Evolutionary conservation across 2,888 invertebrate genomes (phyloP).

Genomic region (Ernsta delagoae): DNA sequence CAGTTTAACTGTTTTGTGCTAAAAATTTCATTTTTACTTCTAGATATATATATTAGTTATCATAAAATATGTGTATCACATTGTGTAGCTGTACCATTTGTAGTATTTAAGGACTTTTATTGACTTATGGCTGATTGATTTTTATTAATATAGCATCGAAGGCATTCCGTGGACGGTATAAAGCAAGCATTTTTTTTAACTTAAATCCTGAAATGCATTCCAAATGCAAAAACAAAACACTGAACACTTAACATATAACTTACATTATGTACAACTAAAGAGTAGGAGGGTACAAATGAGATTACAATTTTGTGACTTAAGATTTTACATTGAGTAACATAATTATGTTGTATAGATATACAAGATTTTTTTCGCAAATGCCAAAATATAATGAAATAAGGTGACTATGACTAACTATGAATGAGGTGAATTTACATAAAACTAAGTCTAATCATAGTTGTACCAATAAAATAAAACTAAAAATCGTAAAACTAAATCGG

Average conservation of each 20-base stretch:
- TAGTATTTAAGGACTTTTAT: conserved; percentile 11
- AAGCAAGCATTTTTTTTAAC: conserved; percentile 53
- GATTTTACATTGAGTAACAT: not conserved
- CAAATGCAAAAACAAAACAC: conserved; percentile 56
- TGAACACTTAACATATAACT: conserved; percentile 48
- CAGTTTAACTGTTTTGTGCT: conserved; percentile 42
- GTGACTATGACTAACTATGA: not conserved
- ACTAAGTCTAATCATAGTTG: conserved; percentile 45
- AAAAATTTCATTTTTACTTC: not conserved
- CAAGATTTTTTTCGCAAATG: not conserved
- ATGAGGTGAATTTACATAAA: conserved; percentile 9
- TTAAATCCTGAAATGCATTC: conserved; percentile 56
- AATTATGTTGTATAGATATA: not conserved
- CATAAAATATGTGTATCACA: conserved; percentile 9
- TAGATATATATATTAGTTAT: conserved; percentile 1
- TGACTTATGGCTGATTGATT: conserved; percentile 14
- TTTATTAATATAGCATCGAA: conserved; percentile 39
- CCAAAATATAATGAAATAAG: not conserved
- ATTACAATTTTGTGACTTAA: conserved; percentile 48
- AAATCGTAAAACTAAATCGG: conserved; percentile 44
- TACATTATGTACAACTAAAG: conserved; percentile 49
- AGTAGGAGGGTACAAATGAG: conserved; percentile 42
- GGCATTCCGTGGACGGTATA: conserved; percentile 62
- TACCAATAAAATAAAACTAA: conserved; percentile 50
- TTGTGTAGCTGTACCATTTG: not conserved